Evolutionary conservation across 2,888 invertebrate species (phyloP).

Genomic region (Aproaerema taeniolella): DNA sequence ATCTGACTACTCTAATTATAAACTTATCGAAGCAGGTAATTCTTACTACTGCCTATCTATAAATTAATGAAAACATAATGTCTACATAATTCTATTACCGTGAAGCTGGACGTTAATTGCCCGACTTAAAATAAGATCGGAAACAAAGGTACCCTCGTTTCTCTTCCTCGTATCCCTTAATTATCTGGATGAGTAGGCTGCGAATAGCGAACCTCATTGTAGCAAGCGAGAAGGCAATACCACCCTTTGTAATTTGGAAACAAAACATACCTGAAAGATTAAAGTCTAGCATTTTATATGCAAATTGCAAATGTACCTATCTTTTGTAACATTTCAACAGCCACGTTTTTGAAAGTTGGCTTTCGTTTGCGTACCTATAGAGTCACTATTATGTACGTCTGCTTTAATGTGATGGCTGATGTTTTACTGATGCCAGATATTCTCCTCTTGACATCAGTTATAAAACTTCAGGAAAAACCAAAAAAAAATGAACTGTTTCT

Average conservation of each 20-base stretch:
- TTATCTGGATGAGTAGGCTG: constrained; percentile 31
- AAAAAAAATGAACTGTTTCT: too few relatives aligned
- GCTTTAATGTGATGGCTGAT: too few relatives aligned
- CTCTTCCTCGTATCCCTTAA: constrained; percentile 31
- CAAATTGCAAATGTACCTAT: constrained; percentile 6
- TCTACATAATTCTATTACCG: constrained; percentile 30
- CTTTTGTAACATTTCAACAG: background rate
- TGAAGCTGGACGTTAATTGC: constrained; percentile 31
- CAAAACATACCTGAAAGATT: constrained; percentile 4
- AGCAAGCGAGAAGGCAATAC: background rate
- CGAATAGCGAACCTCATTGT: constrained; percentile 23
- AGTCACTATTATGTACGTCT: too few relatives aligned
- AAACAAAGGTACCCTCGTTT: constrained; percentile 31
- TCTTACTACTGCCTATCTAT: too few relatives aligned
- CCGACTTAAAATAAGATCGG: constrained; percentile 31
- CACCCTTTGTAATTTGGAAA: constrained; percentile 5
- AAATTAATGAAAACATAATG: constrained; percentile 19
- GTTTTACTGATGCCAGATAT: too few relatives aligned
- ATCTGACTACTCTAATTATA: too few relatives aligned
- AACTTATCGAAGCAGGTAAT: too few relatives aligned
- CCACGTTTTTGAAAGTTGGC: background rate
- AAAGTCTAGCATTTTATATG: constrained; percentile 3
- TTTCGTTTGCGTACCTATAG: too few relatives aligned
- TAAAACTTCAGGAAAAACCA: too few relatives aligned
- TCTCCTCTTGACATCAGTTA: too few relatives aligned